A percentile compares a stretch with the other conserved stretches of the same genome.
Evolutionary conservation across 2,113 vertebrate species (phyloP).

Genomic region (Macheiramphus alcinus): DNA sequence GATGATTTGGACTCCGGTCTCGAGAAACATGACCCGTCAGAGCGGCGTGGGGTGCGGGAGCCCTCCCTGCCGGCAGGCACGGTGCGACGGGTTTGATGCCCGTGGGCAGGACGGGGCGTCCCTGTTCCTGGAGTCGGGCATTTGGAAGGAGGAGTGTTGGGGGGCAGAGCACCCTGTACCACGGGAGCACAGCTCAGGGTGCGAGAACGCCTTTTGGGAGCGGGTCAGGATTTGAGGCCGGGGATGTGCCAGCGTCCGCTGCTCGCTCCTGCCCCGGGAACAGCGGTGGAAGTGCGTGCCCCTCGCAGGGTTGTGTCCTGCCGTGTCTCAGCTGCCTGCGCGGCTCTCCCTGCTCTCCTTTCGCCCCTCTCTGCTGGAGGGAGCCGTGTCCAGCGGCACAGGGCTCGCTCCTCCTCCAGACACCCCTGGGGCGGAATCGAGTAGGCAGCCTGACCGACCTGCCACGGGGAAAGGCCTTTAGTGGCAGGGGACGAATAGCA

Average conservation of each 20-base stretch:
- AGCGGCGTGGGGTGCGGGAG: fast-evolving
- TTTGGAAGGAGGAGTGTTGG: not conserved
- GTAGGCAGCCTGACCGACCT: not conserved
- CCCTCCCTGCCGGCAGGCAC: fast-evolving
- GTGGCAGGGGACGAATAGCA: fast-evolving
- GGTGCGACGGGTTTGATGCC: fast-evolving
- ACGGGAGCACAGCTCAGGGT: fast-evolving
- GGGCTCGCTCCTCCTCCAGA: not conserved
- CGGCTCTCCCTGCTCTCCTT: not conserved
- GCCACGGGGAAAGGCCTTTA: not conserved
- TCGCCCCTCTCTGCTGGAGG: not conserved
- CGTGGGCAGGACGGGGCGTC: not conserved
- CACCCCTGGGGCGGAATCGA: not conserved
- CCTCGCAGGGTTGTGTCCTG: not conserved
- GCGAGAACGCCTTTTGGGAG: not conserved
- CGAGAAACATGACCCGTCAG: fast-evolving
- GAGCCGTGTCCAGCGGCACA: not conserved
- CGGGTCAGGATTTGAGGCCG: not conserved
- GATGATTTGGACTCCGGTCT: not conserved
- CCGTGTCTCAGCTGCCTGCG: not conserved
- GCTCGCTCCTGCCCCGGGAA: not conserved
- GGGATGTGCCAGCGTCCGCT: not conserved
- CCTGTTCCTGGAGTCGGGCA: not conserved
- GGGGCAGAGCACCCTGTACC: not conserved
- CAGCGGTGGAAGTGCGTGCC: not conserved